Evolutionary conservation across 2,888 invertebrate species (phyloP).

Genomic region (Colletes collaris): DNA sequence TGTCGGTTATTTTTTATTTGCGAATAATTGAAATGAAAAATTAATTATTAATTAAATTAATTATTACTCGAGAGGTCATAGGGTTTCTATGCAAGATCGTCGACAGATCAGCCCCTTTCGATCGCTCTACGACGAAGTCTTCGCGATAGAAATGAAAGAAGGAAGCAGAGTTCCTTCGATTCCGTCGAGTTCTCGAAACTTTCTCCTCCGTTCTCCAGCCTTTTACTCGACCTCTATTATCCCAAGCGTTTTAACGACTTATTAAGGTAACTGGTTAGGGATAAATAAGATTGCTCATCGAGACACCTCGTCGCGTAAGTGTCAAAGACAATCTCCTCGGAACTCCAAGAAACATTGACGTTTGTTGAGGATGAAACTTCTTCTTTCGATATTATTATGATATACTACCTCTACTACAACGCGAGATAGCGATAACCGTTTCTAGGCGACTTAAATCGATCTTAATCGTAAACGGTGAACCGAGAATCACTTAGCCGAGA

Average conservation of each 20-base stretch:
- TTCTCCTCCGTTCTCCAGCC: slow-evolving; percentile 35
- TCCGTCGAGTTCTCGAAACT: slow-evolving; percentile 31
- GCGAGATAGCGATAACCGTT: slow-evolving; percentile 42
- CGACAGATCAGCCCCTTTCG: slow-evolving; percentile 30
- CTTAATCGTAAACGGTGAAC: slow-evolving; percentile 28
- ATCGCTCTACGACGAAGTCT: slow-evolving; percentile 6
- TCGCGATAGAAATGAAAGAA: slow-evolving; percentile 1
- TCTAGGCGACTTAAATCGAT: slow-evolving; percentile 41
- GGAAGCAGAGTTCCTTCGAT: slow-evolving; percentile 5
- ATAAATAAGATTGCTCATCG: slow-evolving; percentile 69
- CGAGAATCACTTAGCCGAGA: slow-evolving; percentile 27
- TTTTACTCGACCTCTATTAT: slow-evolving; percentile 46
- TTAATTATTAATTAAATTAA: too few species aligned
- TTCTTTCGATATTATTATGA: slow-evolving; percentile 58
- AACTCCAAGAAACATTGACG: slow-evolving; percentile 45
- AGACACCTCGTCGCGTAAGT: slow-evolving; percentile 62
- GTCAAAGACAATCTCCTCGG: slow-evolving; percentile 70
- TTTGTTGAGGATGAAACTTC: slow-evolving; percentile 30
- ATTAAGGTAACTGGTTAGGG: slow-evolving; percentile 61
- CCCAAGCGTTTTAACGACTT: slow-evolving; percentile 55
- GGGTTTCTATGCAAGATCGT: slow-evolving; percentile 22
- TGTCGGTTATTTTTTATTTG: background rate
- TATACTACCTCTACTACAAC: slow-evolving; percentile 63
- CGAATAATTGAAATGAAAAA: too few species aligned
- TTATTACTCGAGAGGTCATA: slow-evolving; percentile 12